phyloP scores from a whole-genome alignment of 2,797 vertebrate species.

The Potorous gilbertii region DNA sequence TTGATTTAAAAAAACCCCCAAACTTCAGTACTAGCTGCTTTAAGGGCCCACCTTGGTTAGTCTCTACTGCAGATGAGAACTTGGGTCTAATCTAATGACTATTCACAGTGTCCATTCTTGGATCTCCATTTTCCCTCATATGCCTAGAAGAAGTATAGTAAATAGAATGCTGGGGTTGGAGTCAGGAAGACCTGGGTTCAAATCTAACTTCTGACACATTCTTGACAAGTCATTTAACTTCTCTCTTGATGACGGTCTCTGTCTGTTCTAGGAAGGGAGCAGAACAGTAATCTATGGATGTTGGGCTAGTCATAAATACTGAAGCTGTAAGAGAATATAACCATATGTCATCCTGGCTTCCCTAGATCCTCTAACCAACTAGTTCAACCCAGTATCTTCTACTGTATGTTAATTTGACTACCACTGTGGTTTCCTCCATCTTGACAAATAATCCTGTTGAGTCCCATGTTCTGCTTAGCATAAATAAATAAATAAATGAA shows the following conservation, averaged over 20 bases:
- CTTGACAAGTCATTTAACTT: neutral
- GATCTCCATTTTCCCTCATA: neutral
- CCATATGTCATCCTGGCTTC: neutral
- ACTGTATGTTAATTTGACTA: neutral
- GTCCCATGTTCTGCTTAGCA: neutral
- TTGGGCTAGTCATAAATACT: slow-evolving; percentile 70
- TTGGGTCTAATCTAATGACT: neutral
- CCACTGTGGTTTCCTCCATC: neutral
- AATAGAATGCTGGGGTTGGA: neutral
- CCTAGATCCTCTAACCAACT: neutral
- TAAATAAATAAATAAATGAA: neutral
- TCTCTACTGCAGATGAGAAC: neutral
- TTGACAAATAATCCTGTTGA: neutral
- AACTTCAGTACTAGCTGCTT: neutral
- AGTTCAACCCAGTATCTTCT: neutral
- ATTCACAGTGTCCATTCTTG: neutral
- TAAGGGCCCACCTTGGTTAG: neutral
- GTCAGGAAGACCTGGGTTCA: neutral
- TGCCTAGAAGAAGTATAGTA: neutral
- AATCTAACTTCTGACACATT: slow-evolving; percentile 19
- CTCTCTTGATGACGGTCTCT: neutral
- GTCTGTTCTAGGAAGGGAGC: neutral
- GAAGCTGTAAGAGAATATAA: slow-evolving; percentile 56
- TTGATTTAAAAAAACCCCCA: neutral
- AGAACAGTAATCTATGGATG: slow-evolving; percentile 5